These are phyloP conservation scores for Chondrosia reniformis DNA, from an alignment of 37 sponge, comb jelly and placozoan genomes.

Conservation along the genomic window DNA sequence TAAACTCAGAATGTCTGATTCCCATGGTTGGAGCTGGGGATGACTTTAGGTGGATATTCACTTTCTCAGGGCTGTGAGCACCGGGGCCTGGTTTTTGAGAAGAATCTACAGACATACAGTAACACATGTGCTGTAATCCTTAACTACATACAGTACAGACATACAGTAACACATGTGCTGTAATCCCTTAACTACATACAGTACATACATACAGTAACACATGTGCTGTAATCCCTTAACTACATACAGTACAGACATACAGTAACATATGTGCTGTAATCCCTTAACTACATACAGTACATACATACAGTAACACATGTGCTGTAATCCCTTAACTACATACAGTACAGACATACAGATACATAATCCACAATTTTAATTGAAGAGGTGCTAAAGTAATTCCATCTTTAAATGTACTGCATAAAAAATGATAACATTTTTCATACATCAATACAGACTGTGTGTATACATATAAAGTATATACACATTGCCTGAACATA, in stretches of 20 bases:
- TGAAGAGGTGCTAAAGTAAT: no score
- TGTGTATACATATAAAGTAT: background rate
- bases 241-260: background rate
- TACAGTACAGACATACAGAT: background rate
- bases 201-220: background rate
- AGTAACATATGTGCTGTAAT: background rate
- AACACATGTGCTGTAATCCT: background rate
- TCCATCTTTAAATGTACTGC: no score
- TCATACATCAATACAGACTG: no score
- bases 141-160: background rate
- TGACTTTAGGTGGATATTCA: slow-evolving; percentile 33
- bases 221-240: background rate
- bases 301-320: background rate
- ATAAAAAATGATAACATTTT: no score
- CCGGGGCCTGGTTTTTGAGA: slow-evolving; percentile 94
- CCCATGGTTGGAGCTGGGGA: slow-evolving; percentile 82
- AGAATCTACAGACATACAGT: slow-evolving; percentile 47
- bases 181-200: background rate
- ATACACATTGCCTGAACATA: background rate
- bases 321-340: background rate
- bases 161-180: background rate
- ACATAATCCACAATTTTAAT: no score
- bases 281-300: background rate
- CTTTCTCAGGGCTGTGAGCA: slow-evolving; percentile 90
- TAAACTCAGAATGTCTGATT: slow-evolving; percentile 86